Percentiles rank a stretch among this genome's conserved stretches.
Conservation (phyloP, 2,888 invertebrate genomes). For the Megalurothrips usitatus region DNA sequence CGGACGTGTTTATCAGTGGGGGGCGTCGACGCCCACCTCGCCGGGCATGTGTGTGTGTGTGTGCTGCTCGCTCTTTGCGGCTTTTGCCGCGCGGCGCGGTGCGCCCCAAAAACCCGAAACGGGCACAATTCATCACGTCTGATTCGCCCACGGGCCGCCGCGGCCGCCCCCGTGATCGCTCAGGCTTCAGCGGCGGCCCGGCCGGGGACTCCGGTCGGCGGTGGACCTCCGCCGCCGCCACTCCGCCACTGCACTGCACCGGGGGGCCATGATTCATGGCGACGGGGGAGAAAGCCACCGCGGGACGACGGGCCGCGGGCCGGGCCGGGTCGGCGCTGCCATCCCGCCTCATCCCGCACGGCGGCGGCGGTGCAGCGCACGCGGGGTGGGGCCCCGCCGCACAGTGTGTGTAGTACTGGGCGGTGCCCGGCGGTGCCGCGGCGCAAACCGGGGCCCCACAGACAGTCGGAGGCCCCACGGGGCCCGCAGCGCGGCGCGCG, state of each 20-base stretch:
- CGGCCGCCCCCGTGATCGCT: not conserved
- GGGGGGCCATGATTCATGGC: not conserved
- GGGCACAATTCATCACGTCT: constrained; percentile 5
- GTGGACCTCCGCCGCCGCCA: too few relatives aligned
- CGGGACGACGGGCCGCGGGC: too few relatives aligned
- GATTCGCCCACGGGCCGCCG: not conserved
- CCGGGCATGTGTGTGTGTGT: not conserved
- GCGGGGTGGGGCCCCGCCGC: not conserved
- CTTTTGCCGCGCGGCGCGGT: not conserved
- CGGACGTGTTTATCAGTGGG: not conserved
- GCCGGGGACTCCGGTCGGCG: too few relatives aligned
- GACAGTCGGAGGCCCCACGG: too few relatives aligned
- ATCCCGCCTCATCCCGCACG: too few relatives aligned
- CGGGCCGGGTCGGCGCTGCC: too few relatives aligned
- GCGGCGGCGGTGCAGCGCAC: not conserved
- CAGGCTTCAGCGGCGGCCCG: too few relatives aligned
- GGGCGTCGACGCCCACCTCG: not conserved
- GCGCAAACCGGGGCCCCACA: too few relatives aligned
- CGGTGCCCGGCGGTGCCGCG: too few relatives aligned
- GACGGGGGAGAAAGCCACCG: not conserved
- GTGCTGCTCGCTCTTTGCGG: not conserved
- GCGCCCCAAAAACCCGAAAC: not conserved
- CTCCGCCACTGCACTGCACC: too few relatives aligned
- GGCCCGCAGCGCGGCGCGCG: too few relatives aligned
- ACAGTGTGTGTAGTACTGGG: not conserved